Evolutionary conservation across 2,113 vertebrate species (phyloP).

Genomic region (Aegypius monachus): DNA sequence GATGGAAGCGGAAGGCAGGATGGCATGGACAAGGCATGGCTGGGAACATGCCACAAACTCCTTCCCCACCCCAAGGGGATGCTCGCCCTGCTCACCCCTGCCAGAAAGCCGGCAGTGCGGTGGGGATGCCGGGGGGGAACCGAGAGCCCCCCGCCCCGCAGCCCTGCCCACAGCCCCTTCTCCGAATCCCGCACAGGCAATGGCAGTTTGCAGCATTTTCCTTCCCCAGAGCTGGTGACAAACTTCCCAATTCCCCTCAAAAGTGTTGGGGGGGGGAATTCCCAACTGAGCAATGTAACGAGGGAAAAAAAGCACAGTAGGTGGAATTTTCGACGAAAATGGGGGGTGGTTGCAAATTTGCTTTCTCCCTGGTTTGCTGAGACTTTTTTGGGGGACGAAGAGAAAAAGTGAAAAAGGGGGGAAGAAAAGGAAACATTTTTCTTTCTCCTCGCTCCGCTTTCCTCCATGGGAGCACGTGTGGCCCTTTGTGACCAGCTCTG

Average conservation of each 20-base stretch:
- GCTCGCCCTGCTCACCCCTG: background rate
- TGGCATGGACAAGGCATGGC: background rate
- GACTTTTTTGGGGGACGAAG: background rate
- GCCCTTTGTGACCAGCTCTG: background rate
- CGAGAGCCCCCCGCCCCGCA: background rate
- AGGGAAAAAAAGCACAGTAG: background rate
- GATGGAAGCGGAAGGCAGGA: background rate
- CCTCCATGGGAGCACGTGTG: fast-evolving
- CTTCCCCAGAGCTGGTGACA: background rate
- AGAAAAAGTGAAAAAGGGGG: background rate
- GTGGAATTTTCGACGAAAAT: background rate
- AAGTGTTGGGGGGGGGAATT: background rate
- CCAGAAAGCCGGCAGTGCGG: no score
- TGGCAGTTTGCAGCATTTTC: background rate
- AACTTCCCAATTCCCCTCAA: background rate
- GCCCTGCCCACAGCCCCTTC: background rate
- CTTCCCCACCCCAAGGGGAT: background rate
- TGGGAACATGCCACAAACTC: background rate
- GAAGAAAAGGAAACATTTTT: background rate
- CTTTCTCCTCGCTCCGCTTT: background rate
- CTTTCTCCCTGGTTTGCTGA: background rate
- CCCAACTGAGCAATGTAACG: background rate
- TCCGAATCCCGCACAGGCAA: background rate
- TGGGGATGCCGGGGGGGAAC: background rate
- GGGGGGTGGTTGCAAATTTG: background rate